phyloP scores from a whole-genome alignment of 1,140 invertebrate species.

The Drosophila pandora region DNA sequence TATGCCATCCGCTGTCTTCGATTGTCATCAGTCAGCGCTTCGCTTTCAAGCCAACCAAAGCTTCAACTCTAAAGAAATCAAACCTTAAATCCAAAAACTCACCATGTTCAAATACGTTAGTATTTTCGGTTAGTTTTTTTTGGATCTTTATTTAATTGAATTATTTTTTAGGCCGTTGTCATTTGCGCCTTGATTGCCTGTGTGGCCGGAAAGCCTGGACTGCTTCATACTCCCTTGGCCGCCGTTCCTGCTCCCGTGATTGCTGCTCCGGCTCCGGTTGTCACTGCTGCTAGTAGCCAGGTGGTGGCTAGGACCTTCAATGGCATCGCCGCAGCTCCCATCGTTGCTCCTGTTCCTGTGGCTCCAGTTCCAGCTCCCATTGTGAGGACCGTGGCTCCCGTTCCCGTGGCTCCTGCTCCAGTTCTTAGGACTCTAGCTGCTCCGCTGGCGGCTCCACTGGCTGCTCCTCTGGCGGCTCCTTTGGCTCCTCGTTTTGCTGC shows the following conservation, averaged over 20 bases:
- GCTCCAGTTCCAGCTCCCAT: slow-evolving; percentile 26
- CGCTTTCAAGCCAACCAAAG: slow-evolving; percentile 44
- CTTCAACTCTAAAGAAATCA: slow-evolving; percentile 28
- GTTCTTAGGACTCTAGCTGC: slow-evolving; percentile 42
- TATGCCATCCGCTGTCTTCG: slow-evolving; percentile 40
- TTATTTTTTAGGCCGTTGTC: slow-evolving; percentile 52
- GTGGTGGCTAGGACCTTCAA: slow-evolving; percentile 84
- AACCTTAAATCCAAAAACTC: slow-evolving; percentile 2
- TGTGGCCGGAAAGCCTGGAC: slow-evolving; percentile 77
- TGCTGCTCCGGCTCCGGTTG: slow-evolving; percentile 77
- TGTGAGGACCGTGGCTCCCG: slow-evolving; percentile 19
- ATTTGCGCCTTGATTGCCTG: slow-evolving; percentile 79
- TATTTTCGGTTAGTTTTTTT: neutral
- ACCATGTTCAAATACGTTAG: slow-evolving; percentile 82
- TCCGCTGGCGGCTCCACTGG: slow-evolving; percentile 22
- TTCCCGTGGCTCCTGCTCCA: slow-evolving; percentile 44
- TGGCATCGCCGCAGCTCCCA: slow-evolving; percentile 77
- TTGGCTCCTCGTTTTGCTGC: slow-evolving; percentile 27
- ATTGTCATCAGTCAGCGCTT: slow-evolving; percentile 61
- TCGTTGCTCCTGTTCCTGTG: slow-evolving; percentile 58
- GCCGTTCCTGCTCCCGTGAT: slow-evolving; percentile 45
- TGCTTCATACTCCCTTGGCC: slow-evolving; percentile 69
- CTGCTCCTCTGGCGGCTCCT: slow-evolving; percentile 14
- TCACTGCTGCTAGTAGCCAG: slow-evolving; percentile 84
- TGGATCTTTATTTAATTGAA: neutral